phyloP scores from a whole-genome alignment of 1,140 invertebrate species.

The Drosophila jambulina region DNA sequence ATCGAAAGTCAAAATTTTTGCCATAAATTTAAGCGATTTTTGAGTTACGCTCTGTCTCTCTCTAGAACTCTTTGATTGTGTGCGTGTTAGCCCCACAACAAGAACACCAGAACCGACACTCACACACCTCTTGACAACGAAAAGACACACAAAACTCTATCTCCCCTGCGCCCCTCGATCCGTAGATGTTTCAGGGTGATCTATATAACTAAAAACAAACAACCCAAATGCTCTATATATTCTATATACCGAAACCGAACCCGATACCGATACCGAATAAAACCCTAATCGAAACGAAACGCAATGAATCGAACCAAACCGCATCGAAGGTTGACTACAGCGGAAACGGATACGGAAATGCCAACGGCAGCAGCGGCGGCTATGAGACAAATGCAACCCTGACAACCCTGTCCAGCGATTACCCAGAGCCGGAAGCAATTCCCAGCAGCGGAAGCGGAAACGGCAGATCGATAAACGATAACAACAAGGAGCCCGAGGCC shows the following conservation, averaged over 20 bases:
- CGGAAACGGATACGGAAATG: slow-evolving; percentile 50
- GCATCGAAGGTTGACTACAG: slow-evolving; percentile 71
- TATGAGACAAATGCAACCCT: slow-evolving; percentile 41
- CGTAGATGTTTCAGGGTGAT: slow-evolving; percentile 26
- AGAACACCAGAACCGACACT: slow-evolving; percentile 11
- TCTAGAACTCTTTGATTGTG: slow-evolving; percentile 26
- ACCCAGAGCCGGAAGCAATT: slow-evolving; percentile 25
- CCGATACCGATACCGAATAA: slow-evolving; percentile 12
- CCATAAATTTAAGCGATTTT: slow-evolving; percentile 30
- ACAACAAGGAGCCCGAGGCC: slow-evolving; percentile 41
- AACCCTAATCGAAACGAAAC: slow-evolving; percentile 22
- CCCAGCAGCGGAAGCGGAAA: slow-evolving; percentile 24
- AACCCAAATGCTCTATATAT: slow-evolving; percentile 39
- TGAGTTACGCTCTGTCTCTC: slow-evolving; percentile 32
- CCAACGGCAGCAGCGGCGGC: slow-evolving; percentile 31
- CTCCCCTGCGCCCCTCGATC: slow-evolving; percentile 24
- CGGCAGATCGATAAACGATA: slow-evolving; percentile 34
- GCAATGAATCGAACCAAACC: slow-evolving; percentile 8
- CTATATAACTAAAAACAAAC: slow-evolving; percentile 25
- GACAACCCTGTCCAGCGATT: slow-evolving; percentile 42
- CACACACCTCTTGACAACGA: slow-evolving; percentile 9
- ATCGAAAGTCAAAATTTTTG: slow-evolving; percentile 34
- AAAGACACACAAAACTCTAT: slow-evolving; percentile 5
- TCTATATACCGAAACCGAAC: slow-evolving; percentile 24
- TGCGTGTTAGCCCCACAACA: slow-evolving; percentile 23